A percentile compares a stretch with the other conserved stretches of the same genome.
Evolutionary conservation across 2,113 vertebrate species (phyloP).

Genomic region (Cynopterus brachyotis): DNA sequence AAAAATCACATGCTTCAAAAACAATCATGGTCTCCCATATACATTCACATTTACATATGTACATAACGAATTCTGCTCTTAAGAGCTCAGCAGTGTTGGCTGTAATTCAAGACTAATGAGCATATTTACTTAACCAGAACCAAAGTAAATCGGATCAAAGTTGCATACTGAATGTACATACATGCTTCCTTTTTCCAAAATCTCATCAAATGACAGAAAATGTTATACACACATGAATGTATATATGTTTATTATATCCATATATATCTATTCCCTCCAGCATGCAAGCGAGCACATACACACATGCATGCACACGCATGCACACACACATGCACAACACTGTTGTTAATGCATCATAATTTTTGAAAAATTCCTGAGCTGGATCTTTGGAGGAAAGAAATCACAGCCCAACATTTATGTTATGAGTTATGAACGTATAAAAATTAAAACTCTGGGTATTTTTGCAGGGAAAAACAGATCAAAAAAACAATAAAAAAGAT

Average conservation of each 20-base stretch:
- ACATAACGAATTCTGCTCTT: background rate
- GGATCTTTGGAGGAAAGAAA: background rate
- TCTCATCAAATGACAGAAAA: conserved; percentile 13
- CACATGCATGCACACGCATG: background rate
- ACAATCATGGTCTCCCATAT: background rate
- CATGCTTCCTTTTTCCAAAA: background rate
- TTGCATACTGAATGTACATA: background rate
- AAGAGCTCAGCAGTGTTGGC: background rate
- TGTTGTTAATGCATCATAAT: background rate
- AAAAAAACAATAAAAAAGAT: conserved; percentile 10
- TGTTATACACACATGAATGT: background rate
- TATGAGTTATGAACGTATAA: background rate
- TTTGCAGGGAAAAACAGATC: background rate
- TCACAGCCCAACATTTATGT: background rate
- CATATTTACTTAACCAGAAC: background rate
- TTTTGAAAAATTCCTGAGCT: background rate
- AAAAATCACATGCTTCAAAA: background rate
- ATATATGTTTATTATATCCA: background rate
- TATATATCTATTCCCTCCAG: background rate
- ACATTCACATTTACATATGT: background rate
- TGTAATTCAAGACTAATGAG: background rate
- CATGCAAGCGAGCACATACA: background rate
- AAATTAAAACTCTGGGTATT: background rate
- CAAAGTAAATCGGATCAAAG: background rate
- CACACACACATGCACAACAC: background rate